Conservation (phyloP, 2,113 vertebrate genomes). For the Ailuropoda melanoleuca region DNA sequence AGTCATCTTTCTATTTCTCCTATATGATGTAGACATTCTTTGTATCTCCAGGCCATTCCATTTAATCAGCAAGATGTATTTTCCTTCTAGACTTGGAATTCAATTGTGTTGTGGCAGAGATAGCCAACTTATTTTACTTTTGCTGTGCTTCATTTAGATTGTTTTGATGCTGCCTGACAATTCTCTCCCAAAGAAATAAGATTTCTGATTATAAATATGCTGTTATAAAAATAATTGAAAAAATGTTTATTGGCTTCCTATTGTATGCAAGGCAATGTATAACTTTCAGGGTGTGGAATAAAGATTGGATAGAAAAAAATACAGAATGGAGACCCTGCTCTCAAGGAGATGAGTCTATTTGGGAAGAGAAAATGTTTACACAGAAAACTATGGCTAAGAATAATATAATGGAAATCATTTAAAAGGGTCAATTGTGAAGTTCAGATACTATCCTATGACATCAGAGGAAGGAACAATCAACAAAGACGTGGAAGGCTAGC, state of each 20-base stretch:
- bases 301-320: background rate
- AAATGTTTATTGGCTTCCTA: constrained; percentile 24
- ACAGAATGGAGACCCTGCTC: background rate
- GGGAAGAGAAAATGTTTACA: constrained; percentile 6
- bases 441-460: background rate
- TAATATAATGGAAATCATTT: background rate
- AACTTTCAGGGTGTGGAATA: constrained; percentile 15
- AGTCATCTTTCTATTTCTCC: constrained; percentile 17
- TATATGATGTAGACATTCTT: background rate
- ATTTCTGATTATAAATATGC: constrained; percentile 44
- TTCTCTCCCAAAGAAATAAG: background rate
- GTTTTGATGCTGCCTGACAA: background rate
- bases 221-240: constrained; percentile 59
- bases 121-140: constrained; percentile 30
- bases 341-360: background rate
- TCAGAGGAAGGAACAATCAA: background rate
- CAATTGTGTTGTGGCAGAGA: constrained; percentile 22
- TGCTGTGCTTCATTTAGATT: background rate
- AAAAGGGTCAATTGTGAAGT: background rate
- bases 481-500: background rate
- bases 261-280: constrained; percentile 37
- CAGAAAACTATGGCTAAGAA: background rate
- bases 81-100: constrained; percentile 45
- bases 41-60: constrained; percentile 27
- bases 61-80: constrained; percentile 44